Evolutionary conservation across 2,113 vertebrate species (phyloP), one percentile per base, ranked within the genome.

Genomic region (Lagopus muta): DNA sequence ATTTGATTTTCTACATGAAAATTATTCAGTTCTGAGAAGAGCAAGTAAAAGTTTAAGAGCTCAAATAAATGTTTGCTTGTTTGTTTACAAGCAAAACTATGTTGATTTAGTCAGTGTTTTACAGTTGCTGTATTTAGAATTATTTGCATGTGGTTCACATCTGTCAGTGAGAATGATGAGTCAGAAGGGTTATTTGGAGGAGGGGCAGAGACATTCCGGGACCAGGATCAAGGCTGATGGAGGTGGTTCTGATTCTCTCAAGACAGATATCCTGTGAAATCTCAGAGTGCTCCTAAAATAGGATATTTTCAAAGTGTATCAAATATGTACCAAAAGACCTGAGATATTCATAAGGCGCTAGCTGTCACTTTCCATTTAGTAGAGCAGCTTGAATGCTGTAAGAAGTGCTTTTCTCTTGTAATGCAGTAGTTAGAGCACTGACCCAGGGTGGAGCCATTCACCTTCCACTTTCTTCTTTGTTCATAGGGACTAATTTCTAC

Each of bases 281-380:
- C 55, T 74, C 15, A 34, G 13, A 88, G 42, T 73, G 38, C 12
- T 95, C 91, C 47, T 83, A 60, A 70, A 82, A 54, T 24, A 27
- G 9, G 4, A 1, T 76, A 60, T 88, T 92, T 89, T 83, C 50
- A 22, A 18, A 62, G 21, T 30, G 15, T 92, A 47, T 81, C 28
- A 83, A 77, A 91, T 67, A 93, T 38, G 64, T 28, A 43, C 19
- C 64, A 61, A 78, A 93, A 94, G 82, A 55, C 20, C 50, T 71
- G 76, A 81, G 76, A 60, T 92, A 90, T 72, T 74, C 82, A 58
- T 90, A 71, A 83, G 52, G 86, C 90, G 61, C 19, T 81, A 65
- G 65, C 90, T 96, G 93, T 95, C 93, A 92, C 38, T 93, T 91
- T 81, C 65, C 20, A 92, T 96, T 93, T 72, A 52, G 60, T 81